Percentiles rank a stretch among this genome's conserved stretches.
Evolutionary conservation across 2,797 vertebrate genomes (phyloP).

Genomic region (Gymnopithys bicolor): DNA sequence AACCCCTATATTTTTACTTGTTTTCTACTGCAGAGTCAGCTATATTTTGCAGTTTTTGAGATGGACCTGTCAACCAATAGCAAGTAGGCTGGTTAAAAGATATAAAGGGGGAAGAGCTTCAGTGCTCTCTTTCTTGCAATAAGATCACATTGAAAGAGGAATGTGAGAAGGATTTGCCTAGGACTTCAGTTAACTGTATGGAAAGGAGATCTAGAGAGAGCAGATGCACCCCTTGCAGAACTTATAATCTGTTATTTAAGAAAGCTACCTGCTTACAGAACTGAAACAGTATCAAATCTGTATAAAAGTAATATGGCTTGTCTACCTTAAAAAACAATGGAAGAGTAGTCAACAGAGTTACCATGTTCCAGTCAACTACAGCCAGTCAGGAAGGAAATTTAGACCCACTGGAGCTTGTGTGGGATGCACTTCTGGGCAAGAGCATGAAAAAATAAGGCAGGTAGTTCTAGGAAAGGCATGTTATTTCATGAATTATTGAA

Average conservation of each 20-base stretch:
- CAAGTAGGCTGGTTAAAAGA: neutral
- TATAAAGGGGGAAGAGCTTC: neutral
- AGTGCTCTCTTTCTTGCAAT: neutral
- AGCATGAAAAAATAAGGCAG: neutral
- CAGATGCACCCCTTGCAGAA: neutral
- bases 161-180: neutral
- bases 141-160: neutral
- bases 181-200: neutral
- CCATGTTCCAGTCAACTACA: neutral
- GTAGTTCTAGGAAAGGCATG: neutral
- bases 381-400: neutral
- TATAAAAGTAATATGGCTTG: neutral
- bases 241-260: neutral
- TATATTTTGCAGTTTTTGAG: neutral
- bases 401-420: neutral
- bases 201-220: neutral
- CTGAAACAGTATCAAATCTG: neutral
- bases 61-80: neutral
- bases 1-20: neutral
- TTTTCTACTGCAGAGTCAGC: neutral
- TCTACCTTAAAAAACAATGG: neutral
- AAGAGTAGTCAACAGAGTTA: neutral
- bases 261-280: neutral
- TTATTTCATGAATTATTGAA: neutral
- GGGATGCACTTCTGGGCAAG: neutral